phyloP scores from a whole-genome alignment of 2,797 vertebrate species.

The Neosilurus mollespiculum region DNA sequence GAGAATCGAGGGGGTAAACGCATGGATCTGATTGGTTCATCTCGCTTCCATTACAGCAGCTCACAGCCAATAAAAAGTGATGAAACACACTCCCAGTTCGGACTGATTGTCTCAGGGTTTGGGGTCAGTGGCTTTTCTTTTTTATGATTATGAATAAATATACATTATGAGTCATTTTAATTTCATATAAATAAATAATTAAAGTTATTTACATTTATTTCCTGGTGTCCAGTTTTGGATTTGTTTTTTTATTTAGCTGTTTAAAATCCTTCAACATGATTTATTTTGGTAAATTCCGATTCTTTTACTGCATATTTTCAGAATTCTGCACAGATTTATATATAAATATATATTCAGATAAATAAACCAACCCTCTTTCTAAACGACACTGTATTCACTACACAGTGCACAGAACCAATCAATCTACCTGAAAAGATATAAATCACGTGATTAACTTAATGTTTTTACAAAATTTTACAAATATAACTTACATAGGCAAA shows the following conservation, averaged over 20 bases:
- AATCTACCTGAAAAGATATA: too few species aligned
- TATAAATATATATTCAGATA: too few species aligned
- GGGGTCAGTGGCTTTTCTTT: background rate
- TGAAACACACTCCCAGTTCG: background rate
- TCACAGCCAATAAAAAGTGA: background rate
- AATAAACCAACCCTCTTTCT: background rate
- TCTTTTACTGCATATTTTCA: background rate
- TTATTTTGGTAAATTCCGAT: background rate
- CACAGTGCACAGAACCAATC: too few species aligned
- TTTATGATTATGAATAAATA: background rate
- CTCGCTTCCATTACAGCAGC: background rate
- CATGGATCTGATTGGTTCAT: background rate
- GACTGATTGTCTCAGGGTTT: background rate
- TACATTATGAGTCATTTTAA: background rate
- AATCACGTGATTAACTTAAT: too few species aligned
- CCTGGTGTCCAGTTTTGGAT: background rate
- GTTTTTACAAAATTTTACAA: too few species aligned
- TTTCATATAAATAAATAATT: background rate
- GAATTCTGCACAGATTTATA: too few species aligned
- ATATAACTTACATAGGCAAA: too few species aligned
- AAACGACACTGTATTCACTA: background rate
- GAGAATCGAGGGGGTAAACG: too few species aligned
- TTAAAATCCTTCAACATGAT: background rate
- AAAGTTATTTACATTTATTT: background rate
- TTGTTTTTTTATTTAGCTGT: background rate